These are phyloP conservation scores for Prunella strophiata DNA, from an alignment of 2,797 vertebrate genomes.

Conservation along the genomic window DNA sequence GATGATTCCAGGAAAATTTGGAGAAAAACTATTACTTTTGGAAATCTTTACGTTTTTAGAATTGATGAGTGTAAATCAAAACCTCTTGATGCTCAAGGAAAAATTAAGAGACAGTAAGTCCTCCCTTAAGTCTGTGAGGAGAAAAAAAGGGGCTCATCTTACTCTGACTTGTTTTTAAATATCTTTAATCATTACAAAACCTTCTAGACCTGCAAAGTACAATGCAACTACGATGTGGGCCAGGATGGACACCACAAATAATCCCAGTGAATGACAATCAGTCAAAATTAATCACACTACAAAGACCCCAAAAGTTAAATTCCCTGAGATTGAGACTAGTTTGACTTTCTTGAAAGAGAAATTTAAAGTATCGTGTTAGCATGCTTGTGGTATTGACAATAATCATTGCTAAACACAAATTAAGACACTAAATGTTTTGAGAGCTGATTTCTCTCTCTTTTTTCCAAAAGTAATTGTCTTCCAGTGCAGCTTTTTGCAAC, in stretches of 20 bases:
- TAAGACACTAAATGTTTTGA: not conserved
- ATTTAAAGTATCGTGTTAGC: not conserved
- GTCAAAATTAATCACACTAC: not conserved
- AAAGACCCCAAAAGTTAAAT: not conserved
- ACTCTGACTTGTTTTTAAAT: not conserved
- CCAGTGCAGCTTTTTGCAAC: not conserved
- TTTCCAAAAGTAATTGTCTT: not conserved
- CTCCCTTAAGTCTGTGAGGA: not conserved
- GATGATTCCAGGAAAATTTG: not conserved
- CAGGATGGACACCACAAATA: not conserved
- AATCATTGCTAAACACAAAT: not conserved
- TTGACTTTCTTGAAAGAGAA: not conserved
- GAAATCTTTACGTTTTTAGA: not conserved
- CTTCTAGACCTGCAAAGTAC: not conserved
- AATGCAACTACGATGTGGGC: not conserved
- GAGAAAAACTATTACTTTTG: not conserved
- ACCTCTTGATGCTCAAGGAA: not conserved
- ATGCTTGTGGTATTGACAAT: not conserved
- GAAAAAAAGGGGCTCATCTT: not conserved
- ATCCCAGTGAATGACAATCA: not conserved
- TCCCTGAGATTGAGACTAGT: not conserved
- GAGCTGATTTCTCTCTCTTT: not conserved
- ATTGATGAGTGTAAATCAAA: not conserved
- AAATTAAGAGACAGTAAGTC: not conserved
- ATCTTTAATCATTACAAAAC: not conserved